A percentile compares a stretch with the other conserved stretches of the same genome.
These are phyloP conservation scores for Rhodophaea formosa DNA, from an alignment of 2,888 invertebrate genomes.

Conservation along the genomic window DNA sequence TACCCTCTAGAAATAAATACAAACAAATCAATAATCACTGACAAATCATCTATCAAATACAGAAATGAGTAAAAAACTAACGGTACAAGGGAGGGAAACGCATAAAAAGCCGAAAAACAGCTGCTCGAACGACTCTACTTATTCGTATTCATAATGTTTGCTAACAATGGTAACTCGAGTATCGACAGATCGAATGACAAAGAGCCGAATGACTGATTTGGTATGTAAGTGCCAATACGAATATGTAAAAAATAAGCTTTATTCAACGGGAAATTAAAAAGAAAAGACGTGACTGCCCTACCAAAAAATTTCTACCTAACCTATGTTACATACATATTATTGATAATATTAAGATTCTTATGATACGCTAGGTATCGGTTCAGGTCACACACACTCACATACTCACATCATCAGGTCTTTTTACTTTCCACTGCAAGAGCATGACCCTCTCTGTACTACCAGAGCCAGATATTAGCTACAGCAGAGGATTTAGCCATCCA, in stretches of 20 bases:
- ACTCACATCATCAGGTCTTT: no score
- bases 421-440: no score
- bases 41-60: constrained; percentile 1
- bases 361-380: no score
- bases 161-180: constrained; percentile 53
- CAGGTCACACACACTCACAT: no score
- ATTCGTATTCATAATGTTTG: constrained; percentile 46
- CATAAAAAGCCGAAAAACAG: constrained; percentile 44
- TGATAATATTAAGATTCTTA: no score
- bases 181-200: constrained; percentile 51
- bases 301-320: no score
- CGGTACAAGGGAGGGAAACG: constrained; percentile 4
- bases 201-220: constrained; percentile 7
- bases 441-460: no score
- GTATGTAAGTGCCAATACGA: neutral
- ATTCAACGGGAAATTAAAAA: no score
- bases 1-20: neutral
- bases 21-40: neutral
- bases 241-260: neutral
- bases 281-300: no score
- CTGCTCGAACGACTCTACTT: constrained; percentile 25
- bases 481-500: no score
- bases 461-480: no score
- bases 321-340: no score
- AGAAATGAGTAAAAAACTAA: neutral